These are phyloP conservation scores for Idaea straminata DNA, from an alignment of 2,888 invertebrate genomes.

Conservation along the genomic window DNA sequence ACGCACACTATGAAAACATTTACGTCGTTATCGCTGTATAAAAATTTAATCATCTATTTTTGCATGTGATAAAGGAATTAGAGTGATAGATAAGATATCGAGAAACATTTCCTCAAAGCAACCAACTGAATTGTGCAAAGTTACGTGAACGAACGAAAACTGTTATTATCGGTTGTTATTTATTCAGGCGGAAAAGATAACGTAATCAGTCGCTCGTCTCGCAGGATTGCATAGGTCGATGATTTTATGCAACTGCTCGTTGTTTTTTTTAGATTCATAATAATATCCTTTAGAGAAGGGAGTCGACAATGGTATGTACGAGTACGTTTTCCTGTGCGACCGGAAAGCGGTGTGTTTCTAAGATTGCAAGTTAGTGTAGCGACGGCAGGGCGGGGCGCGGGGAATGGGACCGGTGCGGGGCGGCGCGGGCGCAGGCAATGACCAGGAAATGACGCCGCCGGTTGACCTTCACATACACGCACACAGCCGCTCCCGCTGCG, in stretches of 20 bases:
- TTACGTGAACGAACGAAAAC: constrained; percentile 35
- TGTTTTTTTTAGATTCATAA: constrained; percentile 34
- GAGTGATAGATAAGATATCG: constrained; percentile 46
- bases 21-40: constrained; percentile 47
- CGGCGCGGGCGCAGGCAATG: constrained; percentile 70
- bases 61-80: constrained; percentile 45
- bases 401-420: constrained; percentile 38
- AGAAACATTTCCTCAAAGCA: constrained; percentile 66
- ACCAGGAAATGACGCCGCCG: constrained; percentile 79
- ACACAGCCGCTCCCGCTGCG: constrained; percentile 32
- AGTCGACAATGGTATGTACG: constrained; percentile 50
- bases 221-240: constrained; percentile 24
- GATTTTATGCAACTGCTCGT: constrained; percentile 26
- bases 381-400: constrained; percentile 30
- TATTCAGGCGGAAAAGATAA: constrained; percentile 53
- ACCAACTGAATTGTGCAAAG: constrained; percentile 51
- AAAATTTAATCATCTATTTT: constrained; percentile 52
- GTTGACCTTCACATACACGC: constrained; percentile 66
- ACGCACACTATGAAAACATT: constrained; percentile 32
- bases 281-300: constrained; percentile 44
- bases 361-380: constrained; percentile 43
- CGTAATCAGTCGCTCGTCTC: constrained; percentile 32
- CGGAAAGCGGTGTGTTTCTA: constrained; percentile 63
- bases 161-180: constrained; percentile 35
- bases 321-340: constrained; percentile 64